These are phyloP conservation scores for Buathra laborator DNA, from an alignment of 2,888 invertebrate species.

Conservation along the genomic window DNA sequence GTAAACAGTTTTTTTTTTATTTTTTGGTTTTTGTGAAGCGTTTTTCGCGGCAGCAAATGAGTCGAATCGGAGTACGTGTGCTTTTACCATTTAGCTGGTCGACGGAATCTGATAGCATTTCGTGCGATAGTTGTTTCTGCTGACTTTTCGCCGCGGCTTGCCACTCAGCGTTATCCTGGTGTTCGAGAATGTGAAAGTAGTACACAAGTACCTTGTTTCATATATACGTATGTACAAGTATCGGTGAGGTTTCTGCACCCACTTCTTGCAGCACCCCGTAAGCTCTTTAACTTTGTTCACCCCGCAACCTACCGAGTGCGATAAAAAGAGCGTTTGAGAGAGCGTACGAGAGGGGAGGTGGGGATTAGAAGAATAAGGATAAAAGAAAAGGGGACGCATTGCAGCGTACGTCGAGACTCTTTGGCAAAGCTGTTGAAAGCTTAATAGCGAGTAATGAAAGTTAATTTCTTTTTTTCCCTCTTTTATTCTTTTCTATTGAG, in stretches of 20 bases:
- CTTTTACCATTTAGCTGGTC: background rate
- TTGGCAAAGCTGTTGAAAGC: background rate
- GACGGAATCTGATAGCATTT: background rate
- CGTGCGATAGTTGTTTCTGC: no score
- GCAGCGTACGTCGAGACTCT: background rate
- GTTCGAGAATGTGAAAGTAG: background rate
- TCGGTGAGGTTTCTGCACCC: background rate
- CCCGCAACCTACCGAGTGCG: background rate
- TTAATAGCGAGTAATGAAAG: background rate
- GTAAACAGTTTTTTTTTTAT: no score
- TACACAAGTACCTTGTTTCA: background rate
- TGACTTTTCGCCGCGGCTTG: background rate
- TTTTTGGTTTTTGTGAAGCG: background rate
- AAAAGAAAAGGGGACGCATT: background rate
- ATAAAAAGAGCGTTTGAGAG: background rate
- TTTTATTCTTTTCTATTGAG: background rate
- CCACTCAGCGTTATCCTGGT: background rate
- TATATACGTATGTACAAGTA: background rate
- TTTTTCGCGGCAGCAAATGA: background rate
- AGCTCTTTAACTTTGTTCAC: background rate
- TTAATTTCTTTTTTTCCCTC: background rate
- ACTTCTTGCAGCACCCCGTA: background rate
- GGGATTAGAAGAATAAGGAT: background rate
- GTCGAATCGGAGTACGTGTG: background rate
- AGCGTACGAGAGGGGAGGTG: background rate